phyloP scores from a whole-genome alignment of 2,888 invertebrate species.

The Lycaena phlaeas region DNA sequence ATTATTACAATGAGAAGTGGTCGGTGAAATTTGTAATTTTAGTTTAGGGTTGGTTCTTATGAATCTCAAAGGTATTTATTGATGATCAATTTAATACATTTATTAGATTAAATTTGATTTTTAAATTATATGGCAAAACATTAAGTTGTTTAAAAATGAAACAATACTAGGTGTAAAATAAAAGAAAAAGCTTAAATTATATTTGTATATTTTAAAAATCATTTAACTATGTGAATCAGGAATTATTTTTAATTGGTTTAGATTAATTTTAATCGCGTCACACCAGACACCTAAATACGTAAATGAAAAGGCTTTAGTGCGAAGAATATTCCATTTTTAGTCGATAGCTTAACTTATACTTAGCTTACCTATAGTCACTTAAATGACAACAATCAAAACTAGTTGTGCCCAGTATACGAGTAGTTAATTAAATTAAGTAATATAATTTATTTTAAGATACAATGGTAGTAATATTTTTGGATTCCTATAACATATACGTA shows the following conservation, averaged over 20 bases:
- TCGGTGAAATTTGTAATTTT: neutral
- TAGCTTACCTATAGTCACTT: conserved; percentile 70
- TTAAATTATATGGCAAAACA: too few relatives aligned
- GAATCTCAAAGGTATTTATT: too few relatives aligned
- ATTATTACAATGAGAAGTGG: neutral
- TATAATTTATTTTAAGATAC: conserved; percentile 71
- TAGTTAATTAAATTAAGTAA: conserved; percentile 62
- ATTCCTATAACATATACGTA: conserved; percentile 73
- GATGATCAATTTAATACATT: too few relatives aligned
- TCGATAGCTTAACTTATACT: conserved; percentile 69
- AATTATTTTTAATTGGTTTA: conserved; percentile 15
- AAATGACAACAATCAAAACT: conserved; percentile 71
- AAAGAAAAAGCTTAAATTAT: too few relatives aligned
- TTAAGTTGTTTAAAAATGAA: too few relatives aligned
- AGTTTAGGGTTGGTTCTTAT: neutral
- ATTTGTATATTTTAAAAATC: too few relatives aligned
- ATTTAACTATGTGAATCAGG: too few relatives aligned
- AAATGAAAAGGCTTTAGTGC: conserved; percentile 67
- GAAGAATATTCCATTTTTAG: conserved; percentile 68
- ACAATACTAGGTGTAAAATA: too few relatives aligned
- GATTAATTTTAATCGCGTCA: conserved; percentile 20
- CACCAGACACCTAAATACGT: conserved; percentile 56
- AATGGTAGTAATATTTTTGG: conserved; percentile 71
- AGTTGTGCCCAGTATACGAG: conserved; percentile 74
- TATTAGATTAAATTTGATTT: too few relatives aligned